These are phyloP conservation scores for Seriola dumerili DNA, from an alignment of 2,113 vertebrate genomes.

Conservation along the genomic window DNA sequence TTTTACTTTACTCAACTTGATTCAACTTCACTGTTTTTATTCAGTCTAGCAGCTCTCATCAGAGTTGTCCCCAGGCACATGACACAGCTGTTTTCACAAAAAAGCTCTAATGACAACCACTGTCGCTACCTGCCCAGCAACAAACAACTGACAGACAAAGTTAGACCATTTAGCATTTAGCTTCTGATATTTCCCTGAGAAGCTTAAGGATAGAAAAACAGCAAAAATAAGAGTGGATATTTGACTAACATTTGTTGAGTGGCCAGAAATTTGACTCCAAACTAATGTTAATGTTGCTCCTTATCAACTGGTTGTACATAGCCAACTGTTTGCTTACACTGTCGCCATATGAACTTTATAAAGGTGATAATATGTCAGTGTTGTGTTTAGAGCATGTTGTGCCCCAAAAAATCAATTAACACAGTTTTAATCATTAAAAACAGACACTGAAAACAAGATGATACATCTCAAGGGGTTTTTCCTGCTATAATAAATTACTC, in stretches of 20 bases:
- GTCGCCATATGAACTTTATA: neutral
- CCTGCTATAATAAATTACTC: too few species aligned
- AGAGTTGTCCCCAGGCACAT: neutral
- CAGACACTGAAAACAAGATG: too few species aligned
- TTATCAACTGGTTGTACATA: neutral
- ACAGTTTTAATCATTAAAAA: neutral
- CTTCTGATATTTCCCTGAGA: neutral
- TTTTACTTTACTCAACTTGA: too few species aligned
- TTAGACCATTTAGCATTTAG: neutral
- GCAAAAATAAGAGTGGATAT: neutral
- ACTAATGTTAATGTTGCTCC: neutral
- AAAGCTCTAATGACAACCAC: neutral
- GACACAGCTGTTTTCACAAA: neutral
- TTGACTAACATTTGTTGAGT: neutral
- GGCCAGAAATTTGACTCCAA: neutral
- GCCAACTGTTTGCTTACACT: too few species aligned
- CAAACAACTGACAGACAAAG: neutral
- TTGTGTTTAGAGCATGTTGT: neutral
- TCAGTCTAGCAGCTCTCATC: neutral
- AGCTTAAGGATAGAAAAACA: slow-evolving; percentile 6
- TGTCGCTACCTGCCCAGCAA: neutral
- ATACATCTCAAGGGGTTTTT: too few species aligned
- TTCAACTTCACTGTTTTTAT: neutral
- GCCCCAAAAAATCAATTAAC: neutral
- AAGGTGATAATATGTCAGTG: neutral